Evolutionary conservation across 2,113 vertebrate species (phyloP), one percentile per base, ranked within the genome.

Genomic region (Neotoma lepida): DNA sequence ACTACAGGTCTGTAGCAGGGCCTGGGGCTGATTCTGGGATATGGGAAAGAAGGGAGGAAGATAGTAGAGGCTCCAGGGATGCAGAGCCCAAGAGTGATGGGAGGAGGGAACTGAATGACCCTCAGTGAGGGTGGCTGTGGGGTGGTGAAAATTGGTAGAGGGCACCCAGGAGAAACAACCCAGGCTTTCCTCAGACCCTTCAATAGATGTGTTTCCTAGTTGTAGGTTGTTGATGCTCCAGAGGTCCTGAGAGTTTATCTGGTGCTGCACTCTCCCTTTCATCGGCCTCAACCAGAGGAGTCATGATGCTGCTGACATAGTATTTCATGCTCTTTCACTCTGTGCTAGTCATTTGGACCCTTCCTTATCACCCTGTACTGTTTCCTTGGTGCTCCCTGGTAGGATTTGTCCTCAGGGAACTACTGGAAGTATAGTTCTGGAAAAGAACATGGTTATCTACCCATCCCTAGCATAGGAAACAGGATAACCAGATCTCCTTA

Each of bases 231-330:
- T 51, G 76, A 78, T 9, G 30, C 28, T 78, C 3, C 30, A 20
- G 28, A 51, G 2, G 30, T 35, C 3, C 0, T 9, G 30, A 78
- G 15, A 51, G 17, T 77, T 33, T 28, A 77, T 77, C 74, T 20
- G 46, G 15, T 51, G 12, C 51, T 13, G 12, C 30, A 18, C 28
- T 20, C 0, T 28, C 7, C 46, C 13, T 33, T 9, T 4, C 46
- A 2, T 35, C 14, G 17, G 46, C 46, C 28, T 51, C 76, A 78
- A 77, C 46, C 35, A 77, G 14, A 30, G 3, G 12, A 46, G 9
- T 77, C 15, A 3, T 9, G 14, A 18, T 30, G 44, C 6, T 77
- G 14, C 28, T 0, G 3, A 15, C 28, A 18, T 1, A 33, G 14
- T 1, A 17, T 51, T 17, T 51, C 28, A 78, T 35, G 76, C 2